Evolutionary conservation across 2,113 vertebrate genomes (phyloP).

Genomic region (Leptosomus discolor): DNA sequence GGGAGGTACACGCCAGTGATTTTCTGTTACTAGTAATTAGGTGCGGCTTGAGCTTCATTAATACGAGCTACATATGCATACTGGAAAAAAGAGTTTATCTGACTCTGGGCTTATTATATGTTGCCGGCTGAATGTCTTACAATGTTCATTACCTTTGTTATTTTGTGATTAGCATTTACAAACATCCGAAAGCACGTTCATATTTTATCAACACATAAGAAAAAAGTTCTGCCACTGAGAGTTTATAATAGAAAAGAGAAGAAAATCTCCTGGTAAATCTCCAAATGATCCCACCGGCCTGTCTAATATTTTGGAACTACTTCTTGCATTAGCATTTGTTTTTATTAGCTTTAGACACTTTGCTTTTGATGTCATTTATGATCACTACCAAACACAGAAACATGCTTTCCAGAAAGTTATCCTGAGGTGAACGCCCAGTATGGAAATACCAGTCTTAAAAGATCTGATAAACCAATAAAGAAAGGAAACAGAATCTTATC

Average conservation of each 20-base stretch:
- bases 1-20: conserved; percentile 5
- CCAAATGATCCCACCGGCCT: neutral
- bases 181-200: neutral
- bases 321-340: neutral
- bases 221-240: neutral
- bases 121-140: neutral
- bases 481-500: neutral
- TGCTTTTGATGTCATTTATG: neutral
- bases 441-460: neutral
- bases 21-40: conserved; percentile 59
- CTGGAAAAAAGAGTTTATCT: conserved; percentile 8
- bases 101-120: neutral
- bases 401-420: neutral
- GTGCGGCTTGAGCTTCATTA: conserved; percentile 40
- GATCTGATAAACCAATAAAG: neutral
- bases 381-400: neutral
- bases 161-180: conserved; percentile 24
- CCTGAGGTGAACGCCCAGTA: neutral
- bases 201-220: neutral
- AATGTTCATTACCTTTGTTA: neutral
- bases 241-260: neutral
- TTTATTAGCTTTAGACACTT: neutral
- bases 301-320: neutral
- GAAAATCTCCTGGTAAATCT: neutral
- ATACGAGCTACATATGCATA: conserved; percentile 14